Conservation (phyloP, 2,797 vertebrate species). For the Nasua narica region DNA sequence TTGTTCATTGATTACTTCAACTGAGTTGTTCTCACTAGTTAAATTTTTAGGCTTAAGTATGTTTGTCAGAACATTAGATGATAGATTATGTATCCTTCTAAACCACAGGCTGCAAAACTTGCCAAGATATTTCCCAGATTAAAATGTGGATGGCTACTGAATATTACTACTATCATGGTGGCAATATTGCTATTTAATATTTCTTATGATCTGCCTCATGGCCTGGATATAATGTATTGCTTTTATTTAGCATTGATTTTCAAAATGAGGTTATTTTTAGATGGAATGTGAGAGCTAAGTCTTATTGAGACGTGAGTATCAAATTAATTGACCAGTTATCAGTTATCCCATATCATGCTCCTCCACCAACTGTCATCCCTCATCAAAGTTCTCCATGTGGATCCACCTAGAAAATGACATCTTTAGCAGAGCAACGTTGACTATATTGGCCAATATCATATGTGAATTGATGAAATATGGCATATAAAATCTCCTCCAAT, state of each 20-base stretch:
- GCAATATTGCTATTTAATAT: neutral
- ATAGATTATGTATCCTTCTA: neutral
- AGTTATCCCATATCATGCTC: neutral
- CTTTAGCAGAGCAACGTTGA: neutral
- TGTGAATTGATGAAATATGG: neutral
- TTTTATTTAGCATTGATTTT: neutral
- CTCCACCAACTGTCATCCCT: neutral
- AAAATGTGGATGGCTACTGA: neutral
- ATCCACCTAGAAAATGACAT: neutral
- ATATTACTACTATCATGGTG: neutral
- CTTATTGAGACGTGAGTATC: neutral
- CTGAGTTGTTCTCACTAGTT: neutral
- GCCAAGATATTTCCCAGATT: neutral
- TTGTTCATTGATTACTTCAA: neutral
- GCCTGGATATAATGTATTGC: neutral
- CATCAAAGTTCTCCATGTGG: neutral
- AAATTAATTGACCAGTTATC: neutral
- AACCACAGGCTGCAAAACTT: neutral
- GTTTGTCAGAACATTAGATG: neutral
- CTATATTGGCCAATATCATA: neutral
- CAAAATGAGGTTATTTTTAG: neutral
- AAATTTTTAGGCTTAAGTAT: constrained; percentile 11
- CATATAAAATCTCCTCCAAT: neutral
- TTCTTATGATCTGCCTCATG: neutral
- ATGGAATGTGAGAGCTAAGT: neutral